Percentiles rank a stretch among this genome's conserved stretches.
Evolutionary conservation across 1,140 invertebrate genomes (phyloP).

Genomic region (Solen grandis): DNA sequence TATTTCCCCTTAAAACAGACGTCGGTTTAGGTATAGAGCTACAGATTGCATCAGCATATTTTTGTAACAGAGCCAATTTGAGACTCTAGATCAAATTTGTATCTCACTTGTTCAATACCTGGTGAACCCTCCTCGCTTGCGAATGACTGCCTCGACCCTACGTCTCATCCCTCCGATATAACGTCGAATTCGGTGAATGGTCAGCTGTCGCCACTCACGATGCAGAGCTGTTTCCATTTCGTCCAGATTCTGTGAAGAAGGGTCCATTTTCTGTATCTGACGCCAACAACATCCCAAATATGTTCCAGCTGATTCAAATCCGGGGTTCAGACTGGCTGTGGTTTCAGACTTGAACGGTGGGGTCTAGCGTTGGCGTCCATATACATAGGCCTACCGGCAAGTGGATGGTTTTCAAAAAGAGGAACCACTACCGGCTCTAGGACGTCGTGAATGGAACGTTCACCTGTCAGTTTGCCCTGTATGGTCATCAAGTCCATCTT

Average conservation of each 20-base stretch:
- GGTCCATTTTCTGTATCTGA: slow-evolving; percentile 2
- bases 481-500: slow-evolving; percentile 43
- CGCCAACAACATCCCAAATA: slow-evolving; percentile 15
- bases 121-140: not conserved
- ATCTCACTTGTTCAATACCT: not conserved
- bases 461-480: too few species aligned
- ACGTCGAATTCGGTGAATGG: not conserved
- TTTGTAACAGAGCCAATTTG: not conserved
- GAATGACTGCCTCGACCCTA: slow-evolving; percentile 30
- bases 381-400: slow-evolving; percentile 11
- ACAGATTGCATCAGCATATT: too few species aligned
- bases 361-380: slow-evolving; percentile 51
- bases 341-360: slow-evolving; percentile 54
- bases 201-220: slow-evolving; percentile 1
- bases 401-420: slow-evolving; percentile 43
- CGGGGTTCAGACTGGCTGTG: slow-evolving; percentile 77
- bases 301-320: slow-evolving; percentile 79
- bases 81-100: not conserved
- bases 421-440: too few species aligned
- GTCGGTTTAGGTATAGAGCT: too few species aligned
- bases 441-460: too few species aligned
- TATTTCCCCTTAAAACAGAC: too few species aligned
- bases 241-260: too few species aligned
- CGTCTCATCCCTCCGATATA: slow-evolving; percentile 4
- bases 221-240: slow-evolving; percentile 23